Evolutionary conservation across 2,888 invertebrate species (phyloP).

Genomic region (Desoria tigrina): DNA sequence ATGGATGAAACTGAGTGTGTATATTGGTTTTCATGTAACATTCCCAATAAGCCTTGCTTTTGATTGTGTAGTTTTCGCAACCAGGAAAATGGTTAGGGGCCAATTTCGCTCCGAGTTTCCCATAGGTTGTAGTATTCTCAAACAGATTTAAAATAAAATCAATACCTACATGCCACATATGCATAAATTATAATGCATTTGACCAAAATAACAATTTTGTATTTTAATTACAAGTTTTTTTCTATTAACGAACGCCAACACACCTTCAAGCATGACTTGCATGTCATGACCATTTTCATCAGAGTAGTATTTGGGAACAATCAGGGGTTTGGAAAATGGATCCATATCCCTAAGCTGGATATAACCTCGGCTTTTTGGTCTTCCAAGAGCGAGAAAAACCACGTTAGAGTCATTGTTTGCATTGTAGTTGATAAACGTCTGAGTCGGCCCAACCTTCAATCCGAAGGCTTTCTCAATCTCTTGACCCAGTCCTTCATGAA

Average conservation of each 20-base stretch:
- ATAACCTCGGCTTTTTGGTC: constrained; percentile 29
- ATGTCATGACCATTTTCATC: constrained; percentile 28
- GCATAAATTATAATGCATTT: no score
- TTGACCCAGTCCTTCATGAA: neutral
- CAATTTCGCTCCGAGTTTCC: constrained; percentile 19
- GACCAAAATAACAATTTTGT: no score
- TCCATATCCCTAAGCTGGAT: constrained; percentile 14
- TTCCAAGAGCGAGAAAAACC: constrained; percentile 22
- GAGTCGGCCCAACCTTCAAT: neutral
- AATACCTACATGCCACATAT: no score
- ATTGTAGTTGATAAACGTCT: constrained; percentile 1
- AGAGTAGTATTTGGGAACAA: constrained; percentile 30
- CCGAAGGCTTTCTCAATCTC: constrained; percentile 15
- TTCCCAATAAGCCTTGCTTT: constrained; percentile 22
- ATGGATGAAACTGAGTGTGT: constrained; percentile 15
- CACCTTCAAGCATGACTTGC: constrained; percentile 32
- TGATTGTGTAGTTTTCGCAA: constrained; percentile 20
- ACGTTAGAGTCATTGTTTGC: constrained; percentile 22
- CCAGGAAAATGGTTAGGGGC: constrained; percentile 16
- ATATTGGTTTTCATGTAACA: constrained; percentile 7
- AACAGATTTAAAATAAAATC: constrained; percentile 18
- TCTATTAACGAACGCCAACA: no score
- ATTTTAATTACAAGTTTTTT: neutral
- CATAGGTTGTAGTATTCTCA: constrained; percentile 27
- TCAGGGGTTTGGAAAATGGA: constrained; percentile 23